These are phyloP conservation scores for Pterostichus madidus DNA, from an alignment of 2,888 invertebrate species.

Conservation along the genomic window DNA sequence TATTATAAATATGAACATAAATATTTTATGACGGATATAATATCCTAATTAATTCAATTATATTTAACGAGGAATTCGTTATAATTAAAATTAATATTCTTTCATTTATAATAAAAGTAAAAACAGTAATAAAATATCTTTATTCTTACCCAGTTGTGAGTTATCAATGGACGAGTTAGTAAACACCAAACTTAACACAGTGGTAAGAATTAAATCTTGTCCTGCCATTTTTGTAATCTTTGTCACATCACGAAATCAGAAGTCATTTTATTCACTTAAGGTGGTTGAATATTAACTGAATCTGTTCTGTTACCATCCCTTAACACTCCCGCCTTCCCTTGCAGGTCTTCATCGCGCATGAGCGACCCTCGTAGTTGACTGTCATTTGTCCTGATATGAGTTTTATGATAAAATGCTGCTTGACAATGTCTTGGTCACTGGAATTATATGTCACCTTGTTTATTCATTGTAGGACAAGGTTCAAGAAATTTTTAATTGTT, in stretches of 20 bases:
- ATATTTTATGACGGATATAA: no score
- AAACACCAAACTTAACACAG: conserved; percentile 55
- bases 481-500: not conserved
- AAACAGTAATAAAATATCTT: no score
- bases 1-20: no score
- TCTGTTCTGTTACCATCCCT: conserved; percentile 22
- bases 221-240: conserved; percentile 54
- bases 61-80: no score
- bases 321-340: conserved; percentile 1
- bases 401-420: conserved; percentile 13
- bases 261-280: conserved; percentile 26
- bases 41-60: no score
- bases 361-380: conserved; percentile 13
- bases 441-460: conserved; percentile 24
- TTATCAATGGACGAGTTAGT: conserved; percentile 38
- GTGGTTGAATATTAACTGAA: conserved; percentile 53
- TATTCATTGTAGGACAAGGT: conserved; percentile 8
- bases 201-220: conserved; percentile 53
- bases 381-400: conserved; percentile 16
- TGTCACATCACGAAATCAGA: not conserved
- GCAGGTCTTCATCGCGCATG: conserved; percentile 26
- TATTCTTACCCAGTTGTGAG: conserved; percentile 32
- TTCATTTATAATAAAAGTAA: no score
- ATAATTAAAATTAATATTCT: no score
- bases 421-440: conserved; percentile 44